Conservation (phyloP, 2,888 invertebrate genomes). For the Sphinx pinastri region DNA sequence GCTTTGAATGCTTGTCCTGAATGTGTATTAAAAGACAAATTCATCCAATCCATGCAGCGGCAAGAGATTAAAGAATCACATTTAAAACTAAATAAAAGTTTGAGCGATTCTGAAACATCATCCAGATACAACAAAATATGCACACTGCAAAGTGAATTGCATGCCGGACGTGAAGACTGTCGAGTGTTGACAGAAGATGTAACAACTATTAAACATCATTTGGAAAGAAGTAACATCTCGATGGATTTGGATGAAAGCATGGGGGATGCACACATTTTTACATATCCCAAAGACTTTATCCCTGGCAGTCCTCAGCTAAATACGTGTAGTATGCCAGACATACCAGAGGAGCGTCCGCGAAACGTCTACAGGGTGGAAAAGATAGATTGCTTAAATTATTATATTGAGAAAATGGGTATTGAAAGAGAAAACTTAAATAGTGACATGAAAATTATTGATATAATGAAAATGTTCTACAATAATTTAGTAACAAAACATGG, state of each 20-base stretch:
- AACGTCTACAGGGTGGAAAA: conserved; percentile 64
- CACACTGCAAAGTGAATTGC: conserved; percentile 70
- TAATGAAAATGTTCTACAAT: conserved; percentile 69
- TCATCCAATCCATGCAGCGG: conserved; percentile 44
- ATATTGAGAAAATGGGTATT: conserved; percentile 57
- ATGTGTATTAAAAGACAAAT: conserved; percentile 53
- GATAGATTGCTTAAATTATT: conserved; percentile 66
- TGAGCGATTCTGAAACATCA: conserved; percentile 68
- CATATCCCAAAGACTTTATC: conserved; percentile 47
- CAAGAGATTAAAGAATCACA: conserved; percentile 43
- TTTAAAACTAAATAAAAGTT: conserved; percentile 63
- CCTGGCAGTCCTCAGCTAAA: conserved; percentile 41
- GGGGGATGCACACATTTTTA: conserved; percentile 52
- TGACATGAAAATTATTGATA: conserved; percentile 63
- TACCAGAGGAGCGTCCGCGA: conserved; percentile 51
- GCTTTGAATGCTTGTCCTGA: conserved; percentile 43
- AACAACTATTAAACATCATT: conserved; percentile 71
- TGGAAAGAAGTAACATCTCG: conserved; percentile 64
- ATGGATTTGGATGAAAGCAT: conserved; percentile 72
- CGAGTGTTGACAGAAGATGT: conserved; percentile 73
- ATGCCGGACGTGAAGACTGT: conserved; percentile 73
- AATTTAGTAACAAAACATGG: conserved; percentile 59
- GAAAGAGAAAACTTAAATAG: conserved; percentile 47
- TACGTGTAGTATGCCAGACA: conserved; percentile 51
- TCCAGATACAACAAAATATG: conserved; percentile 71